Conservation (phyloP, 2,888 invertebrate species). For the Callinectes sapidus region DNA sequence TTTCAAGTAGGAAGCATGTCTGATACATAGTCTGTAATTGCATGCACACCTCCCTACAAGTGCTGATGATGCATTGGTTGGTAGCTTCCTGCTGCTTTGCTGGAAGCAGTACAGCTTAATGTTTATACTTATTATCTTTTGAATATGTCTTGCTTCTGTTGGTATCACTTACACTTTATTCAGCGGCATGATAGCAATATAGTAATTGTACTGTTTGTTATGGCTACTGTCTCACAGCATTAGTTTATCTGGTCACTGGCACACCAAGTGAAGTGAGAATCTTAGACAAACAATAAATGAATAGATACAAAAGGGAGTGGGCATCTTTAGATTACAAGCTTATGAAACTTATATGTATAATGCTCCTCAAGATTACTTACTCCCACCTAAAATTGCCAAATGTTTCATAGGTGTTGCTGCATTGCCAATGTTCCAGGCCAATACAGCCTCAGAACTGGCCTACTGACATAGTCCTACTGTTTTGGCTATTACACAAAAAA, state of each 20-base stretch:
- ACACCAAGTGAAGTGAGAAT: neutral
- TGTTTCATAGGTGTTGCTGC: neutral
- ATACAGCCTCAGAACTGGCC: neutral
- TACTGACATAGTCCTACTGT: neutral
- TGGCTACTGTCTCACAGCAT: neutral
- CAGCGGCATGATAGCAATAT: neutral
- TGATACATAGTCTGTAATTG: neutral
- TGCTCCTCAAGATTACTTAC: neutral
- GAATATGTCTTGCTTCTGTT: neutral
- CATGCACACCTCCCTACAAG: neutral
- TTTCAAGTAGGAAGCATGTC: neutral
- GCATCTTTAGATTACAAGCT: conserved; percentile 1
- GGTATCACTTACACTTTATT: neutral
- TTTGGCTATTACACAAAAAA: neutral
- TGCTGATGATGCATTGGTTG: neutral
- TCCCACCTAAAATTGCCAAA: neutral
- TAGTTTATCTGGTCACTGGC: neutral
- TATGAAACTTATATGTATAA: neutral
- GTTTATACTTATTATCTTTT: neutral
- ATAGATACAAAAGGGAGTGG: neutral
- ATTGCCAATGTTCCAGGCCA: neutral
- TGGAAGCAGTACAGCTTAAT: neutral
- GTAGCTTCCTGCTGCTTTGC: neutral
- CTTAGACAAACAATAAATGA: neutral
- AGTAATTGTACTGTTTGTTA: neutral